Conservation (phyloP, 2,888 invertebrate species). For the Epsilonema sp. region DNA sequence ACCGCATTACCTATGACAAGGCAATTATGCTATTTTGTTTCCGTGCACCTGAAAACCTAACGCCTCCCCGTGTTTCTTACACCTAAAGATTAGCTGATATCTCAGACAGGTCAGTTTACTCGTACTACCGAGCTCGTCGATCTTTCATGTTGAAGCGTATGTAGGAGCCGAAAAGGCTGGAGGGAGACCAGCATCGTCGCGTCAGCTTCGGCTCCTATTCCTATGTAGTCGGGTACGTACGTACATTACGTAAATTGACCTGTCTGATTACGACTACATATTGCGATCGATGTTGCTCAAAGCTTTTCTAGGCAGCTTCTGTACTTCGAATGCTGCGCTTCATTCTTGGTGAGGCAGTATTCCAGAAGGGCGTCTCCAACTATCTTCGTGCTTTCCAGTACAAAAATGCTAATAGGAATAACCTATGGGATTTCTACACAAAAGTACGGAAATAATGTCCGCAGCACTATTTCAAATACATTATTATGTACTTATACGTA, state of each 20-base stretch:
- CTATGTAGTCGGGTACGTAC: not conserved
- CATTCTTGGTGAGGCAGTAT: not conserved
- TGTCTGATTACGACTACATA: too few species aligned
- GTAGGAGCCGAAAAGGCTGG: too few species aligned
- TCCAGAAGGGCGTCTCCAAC: not conserved
- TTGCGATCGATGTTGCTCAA: too few species aligned
- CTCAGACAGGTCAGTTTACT: too few species aligned
- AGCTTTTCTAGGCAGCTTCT: not conserved
- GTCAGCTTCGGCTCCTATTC: too few species aligned
- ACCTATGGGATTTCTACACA: not conserved
- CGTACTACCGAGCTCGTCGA: too few species aligned
- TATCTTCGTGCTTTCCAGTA: not conserved
- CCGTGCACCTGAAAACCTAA: too few species aligned
- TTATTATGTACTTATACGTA: not conserved
- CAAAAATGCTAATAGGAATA: not conserved
- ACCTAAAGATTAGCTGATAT: too few species aligned
- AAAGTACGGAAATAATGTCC: not conserved
- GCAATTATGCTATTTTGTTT: too few species aligned
- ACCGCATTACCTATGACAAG: conserved; percentile 67
- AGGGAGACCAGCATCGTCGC: too few species aligned
- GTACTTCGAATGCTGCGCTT: not conserved
- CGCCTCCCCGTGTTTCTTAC: too few species aligned
- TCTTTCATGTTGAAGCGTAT: too few species aligned
- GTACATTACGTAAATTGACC: not conserved
- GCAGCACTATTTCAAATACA: not conserved